Base-by-base conservation (phyloP, 2,888 invertebrate genomes). In the Drosophila meridiana region DNA sequence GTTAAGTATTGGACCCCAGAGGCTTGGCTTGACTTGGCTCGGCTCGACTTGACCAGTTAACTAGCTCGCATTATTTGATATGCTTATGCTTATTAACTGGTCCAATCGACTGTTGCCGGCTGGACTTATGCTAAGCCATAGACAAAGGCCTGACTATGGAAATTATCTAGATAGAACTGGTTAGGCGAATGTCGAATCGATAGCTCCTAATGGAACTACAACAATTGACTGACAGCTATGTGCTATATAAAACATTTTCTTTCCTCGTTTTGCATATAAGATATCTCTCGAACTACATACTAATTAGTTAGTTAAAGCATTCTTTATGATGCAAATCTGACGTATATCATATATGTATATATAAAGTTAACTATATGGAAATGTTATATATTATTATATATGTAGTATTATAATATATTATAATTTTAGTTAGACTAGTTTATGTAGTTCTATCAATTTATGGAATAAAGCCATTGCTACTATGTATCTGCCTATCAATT, bases 61-160 rank as follows among this genome's bases (percentile, higher is more conserved):
- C 85, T 80, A 69, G 82, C 73, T 71, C 48, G 63, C 57, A 77
- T 42, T 77, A 61, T 69, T 58, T 57, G 53, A 67, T 67, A 64
- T 73, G 64, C 73, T 65, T 86, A 83, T 83, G 83, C 82, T 77
- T 86, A 73, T 83, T 83, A 79, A 81, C 77, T 73, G 77, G 69
- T 76, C 61, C 77, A 65, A 73, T 48, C 47, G 68, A 52, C 76
- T 50, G 61, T 65, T 57, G 62, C 76, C 47, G 13, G 9, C 34
- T 62, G 63, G 67, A 63, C 43, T 58, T 65, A 65, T 60, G 62
- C 43, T 58, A 75, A 69, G 7, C 61, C 43, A 59, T 13, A 42
- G 14, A 65, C 56, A 65, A 68, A 65, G 11, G 14, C 55, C 43
- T 42, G 57, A 9, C 68, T 57, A 69, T 72, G 62, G 59, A 63